Base-by-base conservation (phyloP, 2,888 invertebrate species). In the Drosophila falleni region DNA sequence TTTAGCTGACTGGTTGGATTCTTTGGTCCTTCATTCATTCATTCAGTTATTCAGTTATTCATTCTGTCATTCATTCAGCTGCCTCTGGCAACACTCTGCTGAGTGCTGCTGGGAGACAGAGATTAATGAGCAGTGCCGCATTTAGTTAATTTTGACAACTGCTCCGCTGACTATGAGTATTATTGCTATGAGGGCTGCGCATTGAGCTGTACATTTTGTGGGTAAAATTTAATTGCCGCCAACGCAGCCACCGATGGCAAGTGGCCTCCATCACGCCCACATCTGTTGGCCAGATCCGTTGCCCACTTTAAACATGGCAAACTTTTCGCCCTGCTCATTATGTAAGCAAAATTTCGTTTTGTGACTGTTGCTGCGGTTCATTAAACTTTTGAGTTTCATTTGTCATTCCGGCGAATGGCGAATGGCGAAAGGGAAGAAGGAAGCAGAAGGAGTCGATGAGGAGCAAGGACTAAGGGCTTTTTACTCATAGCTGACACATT, bases 121-220 rank as follows among this genome's bases (percentile, higher is more conserved):
- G 84, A 85, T 85, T 86, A 84, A 84, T 84, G 84, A 83, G 83
- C 61, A 83, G 69, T 74, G 81, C 78, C 80, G 80, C 86, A 74
- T 86, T 84, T 86, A 81, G 86, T 84, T 84, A 86, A 86, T 84
- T 84, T 86, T 84, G 84, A 84, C 83, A 86, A 84, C 84, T 80
- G 75, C 71, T 72, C 50, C 78, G 75, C 75, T 69, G 83, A 81
- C 83, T 69, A 55, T 69, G 75, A 76, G 76, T 78, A 72, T 80
- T 75, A 74, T 80, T 76, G 67, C 65, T 39, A 46, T 59, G 58
- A 63, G 46, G 50, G 75, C 54, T 33, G 62, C 65, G 62, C 75
- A 78, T 78, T 80, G 72, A 82, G 82, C 74, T 80, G 67, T 84
- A 71, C 74, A 74, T 74, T 77, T 67, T 68, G 74, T 68, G 75